Evolutionary conservation across 2,888 invertebrate species (phyloP).

Genomic region (Andrena dorsata): DNA sequence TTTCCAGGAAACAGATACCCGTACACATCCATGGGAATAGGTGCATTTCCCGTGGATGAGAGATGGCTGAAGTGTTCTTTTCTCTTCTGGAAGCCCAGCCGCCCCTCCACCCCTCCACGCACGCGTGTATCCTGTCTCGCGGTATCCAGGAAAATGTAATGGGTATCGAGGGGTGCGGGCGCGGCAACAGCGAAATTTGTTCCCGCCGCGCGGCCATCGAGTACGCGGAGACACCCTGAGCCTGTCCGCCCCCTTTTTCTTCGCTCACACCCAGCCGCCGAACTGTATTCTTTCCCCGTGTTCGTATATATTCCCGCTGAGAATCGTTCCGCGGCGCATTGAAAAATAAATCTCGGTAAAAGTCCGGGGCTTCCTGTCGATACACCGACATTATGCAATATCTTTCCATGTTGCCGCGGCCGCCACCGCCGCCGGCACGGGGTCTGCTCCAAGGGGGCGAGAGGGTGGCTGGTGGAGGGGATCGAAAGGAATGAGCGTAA

Average conservation of each 20-base stretch:
- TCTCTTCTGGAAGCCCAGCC: slow-evolving; percentile 4
- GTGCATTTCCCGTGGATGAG: slow-evolving; percentile 61
- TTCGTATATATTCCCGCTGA: slow-evolving; percentile 67
- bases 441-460: slow-evolving; percentile 22
- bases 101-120: neutral
- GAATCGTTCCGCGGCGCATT: slow-evolving; percentile 71
- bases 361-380: slow-evolving; percentile 71
- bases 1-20: slow-evolving; percentile 31
- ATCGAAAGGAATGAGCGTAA: slow-evolving; percentile 71
- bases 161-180: slow-evolving; percentile 45
- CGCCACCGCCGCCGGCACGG: slow-evolving; percentile 55
- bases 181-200: slow-evolving; percentile 71
- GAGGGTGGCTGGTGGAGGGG: slow-evolving; percentile 26
- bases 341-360: slow-evolving; percentile 80
- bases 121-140: slow-evolving; percentile 39
- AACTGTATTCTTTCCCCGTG: slow-evolving; percentile 26
- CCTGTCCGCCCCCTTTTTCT: slow-evolving; percentile 20
- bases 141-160: slow-evolving; percentile 66
- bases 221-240: slow-evolving; percentile 18
- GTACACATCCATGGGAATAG: slow-evolving; percentile 20
- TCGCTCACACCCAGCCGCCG: slow-evolving; percentile 16
- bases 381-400: slow-evolving; percentile 77
- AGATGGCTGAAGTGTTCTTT: slow-evolving; percentile 57
- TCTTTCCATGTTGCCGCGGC: slow-evolving; percentile 67
- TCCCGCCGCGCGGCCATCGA: slow-evolving; percentile 57